Evolutionary conservation across 2,113 vertebrate species (phyloP).

Genomic region (Erythrocercus mccallii): DNA sequence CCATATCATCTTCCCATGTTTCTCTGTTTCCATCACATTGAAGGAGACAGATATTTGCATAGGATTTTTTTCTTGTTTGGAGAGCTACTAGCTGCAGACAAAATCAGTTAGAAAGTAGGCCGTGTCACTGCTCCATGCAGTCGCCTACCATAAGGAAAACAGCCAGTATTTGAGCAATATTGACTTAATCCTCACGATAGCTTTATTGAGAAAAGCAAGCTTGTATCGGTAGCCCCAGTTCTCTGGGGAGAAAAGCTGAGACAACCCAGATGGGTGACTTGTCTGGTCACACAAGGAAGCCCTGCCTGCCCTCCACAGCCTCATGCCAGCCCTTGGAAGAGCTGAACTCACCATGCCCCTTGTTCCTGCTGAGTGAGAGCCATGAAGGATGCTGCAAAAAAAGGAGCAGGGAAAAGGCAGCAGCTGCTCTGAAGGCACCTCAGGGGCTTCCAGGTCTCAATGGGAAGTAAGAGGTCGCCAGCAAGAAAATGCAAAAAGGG

Average conservation of each 20-base stretch:
- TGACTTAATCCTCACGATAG: not conserved
- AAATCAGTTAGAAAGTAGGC: slow-evolving; percentile 3
- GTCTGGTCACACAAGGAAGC: not conserved
- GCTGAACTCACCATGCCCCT: not conserved
- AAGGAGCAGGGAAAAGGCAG: not conserved
- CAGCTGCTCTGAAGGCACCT: not conserved
- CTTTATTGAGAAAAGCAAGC: not conserved
- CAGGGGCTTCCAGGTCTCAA: not conserved
- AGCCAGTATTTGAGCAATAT: not conserved
- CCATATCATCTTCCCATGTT: not conserved
- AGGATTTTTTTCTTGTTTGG: not conserved
- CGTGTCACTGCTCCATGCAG: not conserved
- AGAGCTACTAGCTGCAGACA: slow-evolving; percentile 3
- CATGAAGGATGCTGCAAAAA: fast-evolving
- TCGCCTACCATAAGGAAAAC: not conserved
- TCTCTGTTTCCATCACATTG: not conserved
- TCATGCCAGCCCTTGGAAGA: fast-evolving
- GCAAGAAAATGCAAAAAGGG: not conserved
- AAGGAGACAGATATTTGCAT: slow-evolving; percentile 1
- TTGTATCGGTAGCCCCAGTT: not conserved
- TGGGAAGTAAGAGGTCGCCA: not conserved
- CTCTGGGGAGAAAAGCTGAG: not conserved
- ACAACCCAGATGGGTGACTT: fast-evolving
- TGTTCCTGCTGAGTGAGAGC: too few relatives aligned
- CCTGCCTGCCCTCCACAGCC: not conserved